phyloP scores from a whole-genome alignment of 2,888 invertebrate species.

The Conistra vaccinii region DNA sequence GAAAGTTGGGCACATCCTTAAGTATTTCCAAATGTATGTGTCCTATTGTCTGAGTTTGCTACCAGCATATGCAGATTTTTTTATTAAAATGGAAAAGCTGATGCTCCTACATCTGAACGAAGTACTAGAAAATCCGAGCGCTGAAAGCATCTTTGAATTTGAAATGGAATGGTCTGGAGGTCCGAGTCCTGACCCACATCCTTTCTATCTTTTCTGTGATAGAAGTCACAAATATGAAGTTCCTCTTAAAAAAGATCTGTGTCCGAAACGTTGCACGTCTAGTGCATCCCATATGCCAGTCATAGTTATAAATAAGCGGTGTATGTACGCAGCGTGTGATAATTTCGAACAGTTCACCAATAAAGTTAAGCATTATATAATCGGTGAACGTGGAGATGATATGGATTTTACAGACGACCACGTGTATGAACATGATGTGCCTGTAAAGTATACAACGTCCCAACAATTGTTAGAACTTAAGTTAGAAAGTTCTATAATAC shows the following conservation, averaged over 20 bases:
- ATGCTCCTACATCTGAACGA: constrained; percentile 84
- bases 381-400: constrained; percentile 77
- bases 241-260: constrained; percentile 75
- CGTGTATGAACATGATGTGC: constrained; percentile 76
- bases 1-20: constrained; percentile 83
- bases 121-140: constrained; percentile 75
- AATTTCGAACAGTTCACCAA: constrained; percentile 80
- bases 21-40: constrained; percentile 83
- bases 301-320: constrained; percentile 83
- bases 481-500: constrained; percentile 82
- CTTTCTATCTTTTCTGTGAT: constrained; percentile 83
- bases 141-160: constrained; percentile 79
- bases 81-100: constrained; percentile 84
- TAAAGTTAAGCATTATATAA: constrained; percentile 76
- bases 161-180: constrained; percentile 65
- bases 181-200: constrained; percentile 78
- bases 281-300: constrained; percentile 83
- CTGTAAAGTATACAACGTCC: constrained; percentile 75
- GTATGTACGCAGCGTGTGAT: constrained; percentile 84
- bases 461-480: constrained; percentile 77
- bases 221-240: constrained; percentile 76
- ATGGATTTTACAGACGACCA: constrained; percentile 77
- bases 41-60: constrained; percentile 79
- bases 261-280: constrained; percentile 81
- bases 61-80: constrained; percentile 85